Conservation (phyloP, 2,888 invertebrate genomes). For the Eulithis prunata region DNA sequence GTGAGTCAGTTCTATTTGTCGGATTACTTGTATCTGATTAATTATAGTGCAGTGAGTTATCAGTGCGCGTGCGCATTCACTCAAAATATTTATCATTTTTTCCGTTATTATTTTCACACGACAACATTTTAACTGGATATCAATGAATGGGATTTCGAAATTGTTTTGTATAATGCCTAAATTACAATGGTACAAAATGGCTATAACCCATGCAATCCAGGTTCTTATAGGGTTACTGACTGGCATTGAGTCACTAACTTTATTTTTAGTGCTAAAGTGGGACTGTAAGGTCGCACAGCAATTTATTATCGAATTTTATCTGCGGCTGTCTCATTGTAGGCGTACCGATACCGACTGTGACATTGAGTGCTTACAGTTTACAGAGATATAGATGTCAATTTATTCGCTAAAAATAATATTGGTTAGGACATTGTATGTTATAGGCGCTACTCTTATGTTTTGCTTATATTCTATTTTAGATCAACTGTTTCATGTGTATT, state of each 20-base stretch:
- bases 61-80: conserved; percentile 18
- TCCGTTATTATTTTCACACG: too few relatives aligned
- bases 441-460: too few relatives aligned
- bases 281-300: conserved; percentile 49
- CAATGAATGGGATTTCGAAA: too few relatives aligned
- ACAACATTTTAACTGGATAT: too few relatives aligned
- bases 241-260: not conserved
- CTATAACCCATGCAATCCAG: not conserved
- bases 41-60: conserved; percentile 24
- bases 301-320: conserved; percentile 44
- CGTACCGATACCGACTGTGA: conserved; percentile 10
- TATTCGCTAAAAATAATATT: too few relatives aligned
- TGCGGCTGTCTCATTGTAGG: conserved; percentile 25
- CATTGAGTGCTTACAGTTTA: too few relatives aligned
- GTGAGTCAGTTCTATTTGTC: conserved; percentile 41
- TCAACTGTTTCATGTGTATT: too few relatives aligned
- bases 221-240: not conserved
- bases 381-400: too few relatives aligned
- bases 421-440: too few relatives aligned
- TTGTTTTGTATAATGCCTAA: too few relatives aligned
- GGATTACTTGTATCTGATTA: conserved; percentile 24
- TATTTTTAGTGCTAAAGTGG: conserved; percentile 28
- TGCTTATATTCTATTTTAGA: too few relatives aligned
- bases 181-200: too few relatives aligned
- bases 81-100: conserved; percentile 3